A percentile compares a stretch with the other conserved stretches of the same genome.
Evolutionary conservation across 2,113 vertebrate species (phyloP).

Genomic region (Rhizomys pruinosus): DNA sequence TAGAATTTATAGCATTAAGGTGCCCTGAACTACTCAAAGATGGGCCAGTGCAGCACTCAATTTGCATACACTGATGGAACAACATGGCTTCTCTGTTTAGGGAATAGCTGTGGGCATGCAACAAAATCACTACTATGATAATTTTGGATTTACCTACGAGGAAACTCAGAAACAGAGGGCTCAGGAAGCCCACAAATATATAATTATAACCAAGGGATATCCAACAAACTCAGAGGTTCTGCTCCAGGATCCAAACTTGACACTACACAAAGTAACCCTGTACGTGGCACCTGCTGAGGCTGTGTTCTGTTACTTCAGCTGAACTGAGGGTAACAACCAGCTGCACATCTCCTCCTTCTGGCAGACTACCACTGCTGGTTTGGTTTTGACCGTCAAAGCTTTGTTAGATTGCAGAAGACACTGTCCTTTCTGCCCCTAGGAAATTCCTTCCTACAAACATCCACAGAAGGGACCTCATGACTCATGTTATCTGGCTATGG

Average conservation of each 20-base stretch:
- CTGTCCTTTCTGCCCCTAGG: background rate
- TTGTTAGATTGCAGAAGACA: background rate
- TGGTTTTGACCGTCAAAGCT: background rate
- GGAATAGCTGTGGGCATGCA: background rate
- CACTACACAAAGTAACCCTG: too few species aligned
- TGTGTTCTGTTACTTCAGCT: accelerated
- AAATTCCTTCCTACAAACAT: background rate
- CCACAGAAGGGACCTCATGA: background rate
- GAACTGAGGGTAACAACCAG: accelerated
- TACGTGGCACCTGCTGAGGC: too few species aligned
- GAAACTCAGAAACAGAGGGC: background rate
- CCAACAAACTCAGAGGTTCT: background rate
- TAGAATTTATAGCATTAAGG: background rate
- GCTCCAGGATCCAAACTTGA: background rate
- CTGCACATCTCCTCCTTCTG: accelerated
- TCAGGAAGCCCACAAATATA: background rate
- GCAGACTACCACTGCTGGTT: accelerated
- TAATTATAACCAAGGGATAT: too few species aligned
- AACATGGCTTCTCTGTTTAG: background rate
- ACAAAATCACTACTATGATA: background rate
- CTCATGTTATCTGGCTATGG: background rate
- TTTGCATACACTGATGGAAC: background rate
- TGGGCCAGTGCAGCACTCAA: background rate
- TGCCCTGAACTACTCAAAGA: background rate
- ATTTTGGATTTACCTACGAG: background rate